Evolutionary conservation across 2,888 invertebrate species (phyloP), one percentile per base, ranked within the genome.

Genomic region (Phaedon cochleariae): DNA sequence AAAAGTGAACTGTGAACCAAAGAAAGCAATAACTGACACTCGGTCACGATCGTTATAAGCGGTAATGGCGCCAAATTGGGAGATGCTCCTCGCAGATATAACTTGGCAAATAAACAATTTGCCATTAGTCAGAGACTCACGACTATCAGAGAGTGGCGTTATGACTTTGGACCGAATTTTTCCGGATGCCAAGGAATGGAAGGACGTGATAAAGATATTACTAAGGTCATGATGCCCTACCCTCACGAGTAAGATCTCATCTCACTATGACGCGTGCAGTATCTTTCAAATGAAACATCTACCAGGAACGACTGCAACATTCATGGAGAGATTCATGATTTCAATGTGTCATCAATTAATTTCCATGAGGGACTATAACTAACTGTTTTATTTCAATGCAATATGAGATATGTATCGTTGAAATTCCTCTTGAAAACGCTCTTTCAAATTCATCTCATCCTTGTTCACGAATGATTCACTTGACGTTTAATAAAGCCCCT

Each of bases 21-120:
- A 81, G 79, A 80, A 80, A 79, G 81, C 79, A 80, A 81, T 81
- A 81, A 81, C 78, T 76, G 73, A 73, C 81, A 81, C 77, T 75
- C 80, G 79, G 79, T 72, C 73, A 72, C 76, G 74, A 74, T 77
- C 80, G 79, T 81, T 80, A 81, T 79, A 78, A 77, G 74, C 79
- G 75, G 79, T 79, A 79, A 79, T 76, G 76, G 72, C 70, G 70
- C 63, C 70, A 74, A 70, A 77, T 75, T 62, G 70, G 71, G 74
- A 74, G 73, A 76, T 55, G 70, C 62, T 67, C 67, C 54, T 61
- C 57, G 68, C 70, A 62, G 69, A 71, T 75, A 76, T 72, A 73
- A 74, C 71, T 73, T 67, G 62, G 67, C 75, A 74, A 75, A 75
- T 75, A 76, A 76, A 76, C 76, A 76, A 74, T 74, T 72, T 64